phyloP scores from a whole-genome alignment of 2,888 invertebrate species.

The Tricholauxania praeusta region DNA sequence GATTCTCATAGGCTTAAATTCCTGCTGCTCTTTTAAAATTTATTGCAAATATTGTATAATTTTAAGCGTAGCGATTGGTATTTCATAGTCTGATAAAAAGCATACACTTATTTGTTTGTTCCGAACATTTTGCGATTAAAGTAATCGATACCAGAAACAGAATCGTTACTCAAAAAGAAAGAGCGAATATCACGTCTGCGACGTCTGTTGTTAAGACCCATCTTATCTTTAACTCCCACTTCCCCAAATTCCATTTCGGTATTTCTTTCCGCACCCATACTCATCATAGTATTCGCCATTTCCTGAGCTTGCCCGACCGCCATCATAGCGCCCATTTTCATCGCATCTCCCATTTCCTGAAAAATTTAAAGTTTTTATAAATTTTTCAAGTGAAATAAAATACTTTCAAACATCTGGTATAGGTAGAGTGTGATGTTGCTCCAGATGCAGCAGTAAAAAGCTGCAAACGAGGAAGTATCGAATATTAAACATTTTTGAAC shows the following conservation, averaged over 20 bases:
- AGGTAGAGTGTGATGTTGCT: background rate
- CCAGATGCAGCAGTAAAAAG: conserved; percentile 6
- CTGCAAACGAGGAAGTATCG: conserved; percentile 14
- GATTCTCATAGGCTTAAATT: too few species aligned
- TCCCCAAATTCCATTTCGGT: too few species aligned
- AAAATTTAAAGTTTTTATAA: background rate
- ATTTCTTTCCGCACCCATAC: too few species aligned
- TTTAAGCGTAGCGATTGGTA: too few species aligned
- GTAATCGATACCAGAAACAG: too few species aligned
- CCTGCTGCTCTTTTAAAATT: too few species aligned
- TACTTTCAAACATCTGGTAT: conserved; percentile 33
- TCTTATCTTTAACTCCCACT: too few species aligned
- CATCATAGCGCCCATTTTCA: conserved; percentile 50
- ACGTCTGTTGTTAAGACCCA: background rate
- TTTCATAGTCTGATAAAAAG: too few species aligned
- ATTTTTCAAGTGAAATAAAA: background rate
- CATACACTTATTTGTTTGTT: too few species aligned
- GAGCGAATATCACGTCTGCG: conserved; percentile 6
- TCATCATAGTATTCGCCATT: conserved; percentile 41
- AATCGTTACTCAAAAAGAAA: too few species aligned
- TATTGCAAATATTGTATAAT: too few species aligned
- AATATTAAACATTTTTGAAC: background rate
- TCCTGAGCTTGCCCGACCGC: conserved; percentile 51
- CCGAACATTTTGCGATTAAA: background rate
- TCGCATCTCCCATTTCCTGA: conserved; percentile 46